Conservation (phyloP, 2,797 vertebrate species). For the Streptopelia turtur region DNA sequence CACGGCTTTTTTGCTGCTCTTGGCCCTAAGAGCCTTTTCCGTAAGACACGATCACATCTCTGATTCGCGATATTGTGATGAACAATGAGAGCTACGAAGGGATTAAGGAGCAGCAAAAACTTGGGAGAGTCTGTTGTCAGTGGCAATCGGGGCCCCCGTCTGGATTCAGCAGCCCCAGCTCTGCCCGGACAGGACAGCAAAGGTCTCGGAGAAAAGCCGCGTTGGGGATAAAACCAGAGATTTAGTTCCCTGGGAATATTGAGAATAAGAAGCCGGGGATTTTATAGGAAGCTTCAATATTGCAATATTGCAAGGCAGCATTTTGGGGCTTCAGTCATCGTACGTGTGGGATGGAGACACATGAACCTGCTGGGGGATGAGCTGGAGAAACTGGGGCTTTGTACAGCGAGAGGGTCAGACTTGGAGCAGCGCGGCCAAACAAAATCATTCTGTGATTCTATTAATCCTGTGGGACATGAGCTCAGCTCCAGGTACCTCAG, state of each 20-base stretch:
- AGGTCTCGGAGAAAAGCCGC: background rate
- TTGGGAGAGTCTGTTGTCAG: fast-evolving
- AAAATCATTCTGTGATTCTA: too few species aligned
- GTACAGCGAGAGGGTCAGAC: background rate
- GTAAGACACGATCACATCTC: fast-evolving
- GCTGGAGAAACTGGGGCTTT: background rate
- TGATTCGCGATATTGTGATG: fast-evolving
- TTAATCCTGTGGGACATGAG: fast-evolving
- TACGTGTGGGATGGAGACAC: fast-evolving
- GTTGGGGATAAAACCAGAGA: background rate
- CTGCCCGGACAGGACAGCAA: background rate
- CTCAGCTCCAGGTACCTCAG: background rate
- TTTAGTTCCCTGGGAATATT: background rate
- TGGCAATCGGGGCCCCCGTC: fast-evolving
- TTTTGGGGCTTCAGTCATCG: fast-evolving
- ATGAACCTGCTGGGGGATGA: background rate
- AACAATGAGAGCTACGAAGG: fast-evolving
- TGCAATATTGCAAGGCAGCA: fast-evolving
- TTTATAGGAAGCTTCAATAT: background rate
- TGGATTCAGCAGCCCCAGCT: fast-evolving
- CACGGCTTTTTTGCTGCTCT: background rate
- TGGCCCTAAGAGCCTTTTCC: background rate
- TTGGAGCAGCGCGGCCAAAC: too few species aligned
- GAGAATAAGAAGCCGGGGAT: background rate
- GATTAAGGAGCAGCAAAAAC: background rate